A percentile compares a stretch with the other conserved stretches of the same genome.
phyloP scores from a whole-genome alignment of 2,888 invertebrate species.

The Drosophila fungiperda region DNA sequence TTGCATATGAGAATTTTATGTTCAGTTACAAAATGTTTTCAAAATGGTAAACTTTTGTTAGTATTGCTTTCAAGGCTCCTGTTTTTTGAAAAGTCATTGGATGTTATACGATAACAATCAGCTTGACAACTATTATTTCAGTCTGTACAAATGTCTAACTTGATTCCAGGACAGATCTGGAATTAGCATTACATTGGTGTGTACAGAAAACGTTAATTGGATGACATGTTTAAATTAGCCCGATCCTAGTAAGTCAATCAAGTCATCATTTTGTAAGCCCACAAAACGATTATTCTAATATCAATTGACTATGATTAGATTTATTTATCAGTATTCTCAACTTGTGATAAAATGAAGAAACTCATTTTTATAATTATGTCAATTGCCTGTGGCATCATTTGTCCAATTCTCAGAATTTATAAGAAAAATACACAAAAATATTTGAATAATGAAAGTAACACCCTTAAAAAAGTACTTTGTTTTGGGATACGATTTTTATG shows the following conservation, averaged over 20 bases:
- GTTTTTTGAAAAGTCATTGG: constrained; percentile 30
- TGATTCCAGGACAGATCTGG: constrained; percentile 4
- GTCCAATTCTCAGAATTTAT: constrained; percentile 40
- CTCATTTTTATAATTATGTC: constrained; percentile 42
- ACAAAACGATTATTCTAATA: not conserved
- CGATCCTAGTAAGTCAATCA: constrained; percentile 7
- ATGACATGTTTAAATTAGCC: constrained; percentile 47
- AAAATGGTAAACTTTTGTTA: constrained; percentile 43
- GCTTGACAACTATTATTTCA: constrained; percentile 58
- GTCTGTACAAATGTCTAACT: constrained; percentile 25
- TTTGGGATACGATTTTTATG: not conserved
- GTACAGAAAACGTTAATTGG: constrained; percentile 24
- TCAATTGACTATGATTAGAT: not conserved
- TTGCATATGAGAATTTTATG: constrained; percentile 48
- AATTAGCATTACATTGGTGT: constrained; percentile 53
- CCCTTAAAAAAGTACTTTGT: constrained; percentile 1
- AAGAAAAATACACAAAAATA: constrained; percentile 44
- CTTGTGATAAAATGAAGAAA: constrained; percentile 37
- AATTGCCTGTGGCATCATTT: constrained; percentile 40
- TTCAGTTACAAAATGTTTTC: constrained; percentile 51
- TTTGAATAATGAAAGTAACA: constrained; percentile 43
- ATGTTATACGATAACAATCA: constrained; percentile 47
- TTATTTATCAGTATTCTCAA: not conserved
- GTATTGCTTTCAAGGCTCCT: constrained; percentile 1
- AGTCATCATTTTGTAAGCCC: constrained; percentile 11